These are phyloP conservation scores for Serilophus lunatus DNA, from an alignment of 2,113 vertebrate genomes.

Conservation along the genomic window DNA sequence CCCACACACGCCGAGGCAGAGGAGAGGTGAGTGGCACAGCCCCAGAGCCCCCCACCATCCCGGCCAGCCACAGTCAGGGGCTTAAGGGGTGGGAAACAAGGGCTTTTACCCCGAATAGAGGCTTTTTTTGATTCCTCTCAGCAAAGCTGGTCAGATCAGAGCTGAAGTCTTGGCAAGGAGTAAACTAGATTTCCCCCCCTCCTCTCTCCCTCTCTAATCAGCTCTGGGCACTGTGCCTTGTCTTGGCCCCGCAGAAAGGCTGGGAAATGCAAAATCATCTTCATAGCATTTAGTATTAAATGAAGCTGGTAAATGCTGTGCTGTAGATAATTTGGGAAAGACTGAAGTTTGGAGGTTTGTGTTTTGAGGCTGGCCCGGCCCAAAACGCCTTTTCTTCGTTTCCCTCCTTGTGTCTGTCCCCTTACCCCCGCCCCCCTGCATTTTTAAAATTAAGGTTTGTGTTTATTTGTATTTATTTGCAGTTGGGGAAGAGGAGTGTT, in stretches of 20 bases:
- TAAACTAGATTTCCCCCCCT: background rate
- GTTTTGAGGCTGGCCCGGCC: background rate
- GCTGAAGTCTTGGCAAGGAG: slow-evolving; percentile 37
- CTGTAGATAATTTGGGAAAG: background rate
- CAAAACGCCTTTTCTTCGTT: background rate
- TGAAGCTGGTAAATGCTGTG: background rate
- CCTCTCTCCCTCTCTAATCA: background rate
- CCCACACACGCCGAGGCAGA: background rate
- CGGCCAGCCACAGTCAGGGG: background rate
- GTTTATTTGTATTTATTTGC: slow-evolving; percentile 32
- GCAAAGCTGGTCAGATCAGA: background rate
- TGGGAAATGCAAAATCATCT: background rate
- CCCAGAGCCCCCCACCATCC: background rate
- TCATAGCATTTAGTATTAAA: background rate
- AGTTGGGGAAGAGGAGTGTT: background rate
- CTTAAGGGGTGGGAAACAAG: background rate
- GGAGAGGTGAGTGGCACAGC: background rate
- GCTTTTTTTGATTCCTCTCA: background rate
- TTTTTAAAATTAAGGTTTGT: background rate
- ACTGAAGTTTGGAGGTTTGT: background rate
- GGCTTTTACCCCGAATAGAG: background rate
- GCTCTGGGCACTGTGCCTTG: background rate
- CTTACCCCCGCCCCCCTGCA: too few species aligned
- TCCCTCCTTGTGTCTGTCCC: background rate
- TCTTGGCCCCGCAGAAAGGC: background rate